Percentiles rank a stretch among this genome's conserved stretches.
phyloP scores from a whole-genome alignment of 2,888 invertebrate genomes.

The Neoascia interrupta region DNA sequence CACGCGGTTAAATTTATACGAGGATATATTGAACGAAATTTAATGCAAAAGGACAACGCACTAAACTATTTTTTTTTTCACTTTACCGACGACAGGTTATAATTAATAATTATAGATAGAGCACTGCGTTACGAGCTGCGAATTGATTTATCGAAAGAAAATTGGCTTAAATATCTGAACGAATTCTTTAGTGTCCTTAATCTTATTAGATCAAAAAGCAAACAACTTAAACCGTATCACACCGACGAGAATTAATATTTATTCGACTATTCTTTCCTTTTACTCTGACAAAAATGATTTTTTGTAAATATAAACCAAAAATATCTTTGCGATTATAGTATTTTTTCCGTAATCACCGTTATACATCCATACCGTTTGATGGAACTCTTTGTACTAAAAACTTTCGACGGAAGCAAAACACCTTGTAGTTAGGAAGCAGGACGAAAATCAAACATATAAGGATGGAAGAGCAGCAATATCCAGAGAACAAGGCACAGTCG shows the following conservation, averaged over 20 bases:
- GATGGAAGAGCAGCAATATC: constrained; percentile 73
- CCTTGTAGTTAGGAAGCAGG: constrained; percentile 62
- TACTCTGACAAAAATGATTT: not conserved
- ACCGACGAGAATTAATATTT: constrained; percentile 5
- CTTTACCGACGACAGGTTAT: constrained; percentile 43
- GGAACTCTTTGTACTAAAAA: constrained; percentile 79
- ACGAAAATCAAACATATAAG: constrained; percentile 75
- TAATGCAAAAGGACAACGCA: constrained; percentile 9
- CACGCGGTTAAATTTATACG: constrained; percentile 37
- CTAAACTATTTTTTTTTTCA: constrained; percentile 49
- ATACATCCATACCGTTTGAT: constrained; percentile 78
- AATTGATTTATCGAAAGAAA: too few species aligned
- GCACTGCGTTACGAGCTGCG: too few species aligned
- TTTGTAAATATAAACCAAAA: constrained; percentile 12
- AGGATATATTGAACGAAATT: too few species aligned
- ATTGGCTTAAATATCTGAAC: too few species aligned
- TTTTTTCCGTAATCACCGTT: constrained; percentile 57
- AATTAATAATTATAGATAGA: too few species aligned
- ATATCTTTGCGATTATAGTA: constrained; percentile 22
- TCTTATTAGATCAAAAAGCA: not conserved
- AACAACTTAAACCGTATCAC: constrained; percentile 7
- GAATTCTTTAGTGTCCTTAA: too few species aligned
- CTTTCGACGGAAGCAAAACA: constrained; percentile 72
- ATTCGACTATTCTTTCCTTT: constrained; percentile 2
- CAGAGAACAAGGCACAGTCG: constrained; percentile 48